Evolutionary conservation across 1,140 invertebrate genomes (phyloP), one percentile per base, ranked within the genome.

Genomic region (Trachelipus rathkii): DNA sequence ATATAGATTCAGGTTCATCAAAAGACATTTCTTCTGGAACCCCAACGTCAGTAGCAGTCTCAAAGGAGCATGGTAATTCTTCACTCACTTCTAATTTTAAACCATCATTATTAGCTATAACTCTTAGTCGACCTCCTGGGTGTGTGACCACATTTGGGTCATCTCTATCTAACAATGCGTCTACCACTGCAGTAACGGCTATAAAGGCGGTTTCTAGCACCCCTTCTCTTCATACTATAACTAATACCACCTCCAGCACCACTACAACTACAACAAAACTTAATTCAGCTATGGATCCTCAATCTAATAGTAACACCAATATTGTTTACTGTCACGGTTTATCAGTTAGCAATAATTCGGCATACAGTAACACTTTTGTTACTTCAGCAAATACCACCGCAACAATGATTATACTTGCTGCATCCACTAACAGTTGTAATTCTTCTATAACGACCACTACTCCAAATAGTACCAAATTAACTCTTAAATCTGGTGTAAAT

Each of bases 401-500:
- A 19, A 70, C 66, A 15, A 76, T 50, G 68, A 71, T 70, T 24
- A 75, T 75, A 44, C n/a, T 69, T 43, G 74, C 79, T 43, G 43
- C 71, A 53, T 44, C 68, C 68, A 76, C 75, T n/a, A 70, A 60
- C 13, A 33, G 45, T 21, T 45, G 69, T 72, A 43, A 44, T 11
- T 23, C 76, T 44, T 21, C 73, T 10, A 23, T 70, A 15, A 78
- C 60, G 71, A 78, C 71, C 73, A 72, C 33, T 10, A 60, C 79
- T 43, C 60, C 75, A 15, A 44, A 73, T 11, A 50, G 75, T 66
- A 69, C 80, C 21, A 81, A 81, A 74, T 72, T 81, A 60, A 81
- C 80, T 19, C 74, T 81, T 70, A 81, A 81, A 75, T 76, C 80
- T 53, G 71, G 75, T 75, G 68, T 76, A 46, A 77, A 73, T 46